phyloP scores from a whole-genome alignment of 64 coral and sea anemone genomes.

The Actinia tenebrosa region DNA sequence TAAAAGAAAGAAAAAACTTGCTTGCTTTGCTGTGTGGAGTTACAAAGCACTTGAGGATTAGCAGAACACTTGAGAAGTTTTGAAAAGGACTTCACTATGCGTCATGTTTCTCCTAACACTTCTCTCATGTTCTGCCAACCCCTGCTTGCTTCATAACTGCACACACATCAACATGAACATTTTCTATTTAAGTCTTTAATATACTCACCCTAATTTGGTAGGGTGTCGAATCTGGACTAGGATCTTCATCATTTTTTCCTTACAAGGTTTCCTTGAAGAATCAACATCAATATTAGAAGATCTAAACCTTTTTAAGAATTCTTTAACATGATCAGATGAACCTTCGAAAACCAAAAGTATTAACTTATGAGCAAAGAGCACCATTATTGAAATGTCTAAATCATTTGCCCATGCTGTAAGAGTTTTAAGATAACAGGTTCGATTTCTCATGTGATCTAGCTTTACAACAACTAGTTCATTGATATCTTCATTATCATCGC shows the following conservation, averaged over 20 bases:
- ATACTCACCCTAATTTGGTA: conserved; percentile 4
- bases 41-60: too few relatives aligned
- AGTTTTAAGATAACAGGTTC: conserved; percentile 59
- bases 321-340: conserved; percentile 18
- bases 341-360: conserved; percentile 78
- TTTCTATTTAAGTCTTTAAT: too few relatives aligned
- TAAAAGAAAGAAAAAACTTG: too few relatives aligned
- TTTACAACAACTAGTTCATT: conserved; percentile 44
- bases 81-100: too few relatives aligned
- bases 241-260: conserved; percentile 92
- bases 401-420: conserved; percentile 69
- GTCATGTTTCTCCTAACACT: too few relatives aligned
- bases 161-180: too few relatives aligned
- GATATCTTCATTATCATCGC: neutral
- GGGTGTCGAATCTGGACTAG: conserved; percentile 33
- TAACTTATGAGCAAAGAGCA: conserved; percentile 58
- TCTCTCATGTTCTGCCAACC: too few relatives aligned
- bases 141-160: too few relatives aligned
- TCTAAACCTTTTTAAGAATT: conserved; percentile 70
- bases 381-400: conserved; percentile 32
- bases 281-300: conserved; percentile 90
- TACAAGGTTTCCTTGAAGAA: conserved; percentile 79
- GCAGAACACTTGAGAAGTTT: too few relatives aligned
- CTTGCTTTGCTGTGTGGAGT: too few relatives aligned
- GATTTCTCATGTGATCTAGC: conserved; percentile 87